A percentile compares a stretch with the other conserved stretches of the same genome.
phyloP scores from a whole-genome alignment of 92 coral and sea anemone genomes.

The Isaurus tuberculatus region DNA sequence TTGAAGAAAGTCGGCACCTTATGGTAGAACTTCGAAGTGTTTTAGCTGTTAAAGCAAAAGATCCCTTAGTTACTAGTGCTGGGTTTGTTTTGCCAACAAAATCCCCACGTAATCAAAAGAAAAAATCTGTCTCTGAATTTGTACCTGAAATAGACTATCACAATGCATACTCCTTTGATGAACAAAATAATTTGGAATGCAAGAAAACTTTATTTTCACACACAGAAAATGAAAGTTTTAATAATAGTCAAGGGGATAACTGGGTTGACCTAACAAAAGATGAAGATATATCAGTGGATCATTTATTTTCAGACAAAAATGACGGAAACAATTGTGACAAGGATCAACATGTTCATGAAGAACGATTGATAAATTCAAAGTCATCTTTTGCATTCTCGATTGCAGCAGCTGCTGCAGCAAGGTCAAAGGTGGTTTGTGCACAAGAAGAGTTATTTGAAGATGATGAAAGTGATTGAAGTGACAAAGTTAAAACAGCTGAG shows the following conservation, averaged over 20 bases:
- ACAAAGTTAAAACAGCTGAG: background rate
- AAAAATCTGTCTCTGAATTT: background rate
- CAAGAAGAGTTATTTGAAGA: constrained; percentile 82
- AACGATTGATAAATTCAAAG: constrained; percentile 21
- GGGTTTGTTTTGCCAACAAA: constrained; percentile 77
- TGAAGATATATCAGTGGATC: background rate
- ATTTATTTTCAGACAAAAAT: constrained; percentile 8
- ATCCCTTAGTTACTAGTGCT: constrained; percentile 81
- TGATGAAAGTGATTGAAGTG: constrained; percentile 62
- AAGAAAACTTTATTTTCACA: background rate
- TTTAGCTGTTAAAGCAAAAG: constrained; percentile 77
- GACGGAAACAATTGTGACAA: background rate
- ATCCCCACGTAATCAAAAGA: background rate
- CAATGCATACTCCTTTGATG: background rate
- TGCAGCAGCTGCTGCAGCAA: constrained; percentile 87
- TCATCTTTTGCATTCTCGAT: constrained; percentile 80
- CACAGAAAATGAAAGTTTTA: background rate
- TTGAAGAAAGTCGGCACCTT: constrained; percentile 84
- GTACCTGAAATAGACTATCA: background rate
- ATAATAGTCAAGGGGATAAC: background rate
- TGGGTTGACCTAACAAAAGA: background rate
- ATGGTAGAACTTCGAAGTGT: constrained; percentile 87
- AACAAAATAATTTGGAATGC: background rate
- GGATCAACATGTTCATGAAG: background rate
- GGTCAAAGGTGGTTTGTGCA: constrained; percentile 66